Conservation (phyloP, 92 coral and sea anemone species). For the Zoanthus sansibaricus region DNA sequence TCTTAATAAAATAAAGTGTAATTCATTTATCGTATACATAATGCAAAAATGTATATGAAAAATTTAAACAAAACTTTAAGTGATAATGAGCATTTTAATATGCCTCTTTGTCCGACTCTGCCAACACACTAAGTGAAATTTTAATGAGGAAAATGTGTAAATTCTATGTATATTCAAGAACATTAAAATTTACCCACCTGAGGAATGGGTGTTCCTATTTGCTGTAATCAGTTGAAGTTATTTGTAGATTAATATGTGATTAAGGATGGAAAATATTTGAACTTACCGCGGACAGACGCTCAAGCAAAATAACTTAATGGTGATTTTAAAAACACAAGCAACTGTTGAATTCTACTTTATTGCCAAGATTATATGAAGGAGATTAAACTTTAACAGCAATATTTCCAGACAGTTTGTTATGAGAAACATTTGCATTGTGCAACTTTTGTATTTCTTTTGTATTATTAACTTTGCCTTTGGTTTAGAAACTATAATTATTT, state of each 20-base stretch:
- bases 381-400: background rate
- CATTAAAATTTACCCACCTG: background rate
- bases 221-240: background rate
- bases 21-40: too few species aligned
- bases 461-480: too few species aligned
- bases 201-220: background rate
- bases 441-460: too few species aligned
- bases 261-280: background rate
- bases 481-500: too few species aligned
- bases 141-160: too few species aligned
- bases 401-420: background rate
- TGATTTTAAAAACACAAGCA: background rate
- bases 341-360: background rate
- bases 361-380: background rate
- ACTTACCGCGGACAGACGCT: background rate
- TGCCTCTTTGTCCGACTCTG: too few species aligned
- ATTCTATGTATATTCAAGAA: background rate
- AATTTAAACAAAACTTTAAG: too few species aligned
- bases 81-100: too few species aligned
- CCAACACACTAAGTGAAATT: too few species aligned
- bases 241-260: background rate
- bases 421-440: background rate
- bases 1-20: too few species aligned
- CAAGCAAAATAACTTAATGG: background rate
- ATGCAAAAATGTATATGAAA: too few species aligned